Percentiles rank a stretch among this genome's conserved stretches.
These are phyloP conservation scores for Gila orcuttii DNA, from an alignment of 2,113 vertebrate genomes.

Conservation along the genomic window DNA sequence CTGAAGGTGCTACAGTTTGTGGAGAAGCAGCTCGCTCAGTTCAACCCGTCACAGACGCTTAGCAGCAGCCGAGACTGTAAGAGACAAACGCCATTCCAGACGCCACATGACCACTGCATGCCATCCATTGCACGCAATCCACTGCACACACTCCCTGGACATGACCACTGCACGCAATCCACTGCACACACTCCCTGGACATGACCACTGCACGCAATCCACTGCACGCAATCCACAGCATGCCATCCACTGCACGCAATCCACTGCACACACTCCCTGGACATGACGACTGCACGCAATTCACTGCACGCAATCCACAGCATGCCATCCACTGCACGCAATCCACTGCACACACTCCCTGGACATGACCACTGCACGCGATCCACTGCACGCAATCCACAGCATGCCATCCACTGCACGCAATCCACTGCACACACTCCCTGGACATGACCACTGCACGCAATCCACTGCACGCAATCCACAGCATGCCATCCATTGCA, in stretches of 20 bases:
- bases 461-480: not conserved
- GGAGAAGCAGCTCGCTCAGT: constrained; percentile 77
- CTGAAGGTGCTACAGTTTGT: constrained; percentile 78
- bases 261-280: too few species aligned
- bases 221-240: not conserved
- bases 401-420: too few species aligned
- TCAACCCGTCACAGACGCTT: constrained; percentile 72
- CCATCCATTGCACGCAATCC: not conserved
- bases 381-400: not conserved
- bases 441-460: too few species aligned
- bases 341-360: too few species aligned
- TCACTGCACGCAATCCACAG: not conserved
- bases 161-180: not conserved
- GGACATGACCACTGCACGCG: too few species aligned
- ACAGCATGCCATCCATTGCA: too few species aligned
- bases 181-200: too few species aligned
- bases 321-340: not conserved
- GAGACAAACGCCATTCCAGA: constrained; percentile 33
- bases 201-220: too few species aligned
- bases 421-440: too few species aligned
- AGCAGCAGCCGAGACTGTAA: constrained; percentile 75
- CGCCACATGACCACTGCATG: not conserved
- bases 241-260: not conserved
- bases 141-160: not conserved
- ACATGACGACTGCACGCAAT: too few species aligned